Percentiles rank a stretch among this genome's conserved stretches.
These are phyloP conservation scores for Eudorcas thomsonii DNA, from an alignment of 2,113 vertebrate species.

Conservation along the genomic window DNA sequence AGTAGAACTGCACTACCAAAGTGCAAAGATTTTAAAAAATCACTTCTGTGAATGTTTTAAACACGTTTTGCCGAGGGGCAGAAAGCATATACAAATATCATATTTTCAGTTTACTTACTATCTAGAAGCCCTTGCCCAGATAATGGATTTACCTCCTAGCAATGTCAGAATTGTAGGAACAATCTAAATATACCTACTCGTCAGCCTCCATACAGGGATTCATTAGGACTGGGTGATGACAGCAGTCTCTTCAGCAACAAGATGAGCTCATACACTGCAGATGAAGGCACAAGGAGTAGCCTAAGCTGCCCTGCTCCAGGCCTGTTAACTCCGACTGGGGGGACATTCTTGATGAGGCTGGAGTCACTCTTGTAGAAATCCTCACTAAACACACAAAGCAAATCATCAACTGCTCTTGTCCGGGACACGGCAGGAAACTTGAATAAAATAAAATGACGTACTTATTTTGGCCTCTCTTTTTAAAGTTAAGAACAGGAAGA, in stretches of 20 bases:
- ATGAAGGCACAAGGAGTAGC: not conserved
- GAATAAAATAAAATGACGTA: slow-evolving; percentile 24
- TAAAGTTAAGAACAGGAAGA: slow-evolving; percentile 51
- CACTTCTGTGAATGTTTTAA: slow-evolving; percentile 9
- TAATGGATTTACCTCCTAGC: slow-evolving; percentile 47
- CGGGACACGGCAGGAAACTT: not conserved
- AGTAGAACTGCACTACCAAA: no score
- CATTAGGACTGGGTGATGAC: not conserved
- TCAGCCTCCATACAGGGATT: not conserved
- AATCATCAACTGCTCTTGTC: not conserved
- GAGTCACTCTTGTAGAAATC: not conserved
- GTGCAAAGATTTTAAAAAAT: not conserved
- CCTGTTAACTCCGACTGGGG: not conserved
- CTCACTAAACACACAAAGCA: not conserved
- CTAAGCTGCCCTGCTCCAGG: not conserved
- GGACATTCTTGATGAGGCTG: not conserved
- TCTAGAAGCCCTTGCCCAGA: not conserved
- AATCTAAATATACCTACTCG: not conserved
- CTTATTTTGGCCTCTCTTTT: slow-evolving; percentile 30
- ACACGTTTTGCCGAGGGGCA: not conserved
- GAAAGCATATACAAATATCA: slow-evolving; percentile 26
- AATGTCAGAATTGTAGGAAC: slow-evolving; percentile 24
- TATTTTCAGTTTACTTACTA: slow-evolving; percentile 50
- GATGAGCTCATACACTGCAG: not conserved
- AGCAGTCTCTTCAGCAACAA: not conserved